Base-by-base conservation (phyloP, 2,888 invertebrate species). In the Pachycephus smyrnensis region DNA sequence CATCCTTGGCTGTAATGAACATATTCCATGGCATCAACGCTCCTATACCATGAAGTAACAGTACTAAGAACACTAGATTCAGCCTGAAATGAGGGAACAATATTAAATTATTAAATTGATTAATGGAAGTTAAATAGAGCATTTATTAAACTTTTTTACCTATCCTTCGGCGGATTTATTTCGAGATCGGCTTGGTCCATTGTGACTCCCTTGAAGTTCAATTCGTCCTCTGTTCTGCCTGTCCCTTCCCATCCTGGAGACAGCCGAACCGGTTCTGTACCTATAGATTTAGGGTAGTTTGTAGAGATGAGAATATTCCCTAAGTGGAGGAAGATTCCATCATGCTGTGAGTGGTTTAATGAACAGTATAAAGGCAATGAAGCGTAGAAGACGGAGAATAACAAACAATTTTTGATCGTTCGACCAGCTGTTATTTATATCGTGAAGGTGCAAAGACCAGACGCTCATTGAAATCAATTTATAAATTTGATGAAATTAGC, bases 1-100 rank as follows among this genome's bases (percentile, higher is more conserved):
- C 96, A 85, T 92, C 90, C 92, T 96, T 96, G 68, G 98, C 98
- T 81, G 97, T 99, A 90, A 99, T 98, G 92, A 99, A 99, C 98
- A 99, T 99, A 92, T 99, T 99, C 99, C 99, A 99, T 23, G 99
- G 98, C 93, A 98, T 98, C 80, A 97, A 94, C 0, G 97, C 96
- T 71, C 99, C 99, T 83, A 99, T 94, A 12, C 99, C 99, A 92
- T 99, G 98, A 75, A 99, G 93, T 84, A 99, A 85, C 90, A 99
- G 94, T 80, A 98, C 98, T 77, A 97, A 92, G 92, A 97, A 98
- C 73, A 99, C 97, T 73, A 98, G 90, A 88, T 95, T 94, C 92
- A 94, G 94, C 92, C 93, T 93, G 88, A 31, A 88, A 88, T 71
- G 71, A 71, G 31, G 6, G 23, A 23, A 55, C 23, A 55, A 55